Evolutionary conservation across 2,888 invertebrate species (phyloP), one percentile per base, ranked within the genome.

Genomic region (Chirona hameri): DNA sequence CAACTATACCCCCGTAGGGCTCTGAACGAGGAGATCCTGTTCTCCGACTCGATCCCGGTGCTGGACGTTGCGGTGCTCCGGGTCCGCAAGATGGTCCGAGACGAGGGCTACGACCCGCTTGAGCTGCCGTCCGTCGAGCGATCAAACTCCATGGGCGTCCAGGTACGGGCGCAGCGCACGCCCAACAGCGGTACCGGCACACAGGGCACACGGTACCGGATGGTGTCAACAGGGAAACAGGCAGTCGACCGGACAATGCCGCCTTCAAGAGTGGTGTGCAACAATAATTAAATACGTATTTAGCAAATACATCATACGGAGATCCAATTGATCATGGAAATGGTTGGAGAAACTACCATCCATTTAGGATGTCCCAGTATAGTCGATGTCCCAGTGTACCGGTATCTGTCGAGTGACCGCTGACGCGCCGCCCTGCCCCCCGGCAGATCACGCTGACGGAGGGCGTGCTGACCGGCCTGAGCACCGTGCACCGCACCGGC

Each of bases 11-110:
- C 24, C 80, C n/a, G 27, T 52, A 80, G 80, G 18, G 9, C 15
- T 15, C 80, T 80, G 27, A 80, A 80, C 80, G 80, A 80, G 29
- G 52, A 80, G 27, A 29, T 80, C 86, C 92, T 91, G 83, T 93
- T 95, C 86, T 94, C 95, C 0, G 95, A 95, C 87, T 95, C 95
- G 0, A 93, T 95, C 86, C 93, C 95, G 24, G 95, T 95, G 0
- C 89, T 95, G 83, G 96, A 96, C 87, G 93, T 94, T 91, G 92
- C 93, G 4, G 91, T 96, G 72, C 92, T 93, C 0, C 93, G 94
- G 86, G 91, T 91, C 0, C 90, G 95, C 18, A 92, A 92, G 85
- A 91, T 92, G 86, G 92, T 96, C 0, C 89, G 91, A 1, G 87
- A 89, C 39, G 90, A 91, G 88, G 90, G 92, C 2, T 91, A 91